Percentiles rank a stretch among this genome's conserved stretches.
Conservation (phyloP, 1,140 invertebrate genomes). For the Zaprionus davidi region DNA sequence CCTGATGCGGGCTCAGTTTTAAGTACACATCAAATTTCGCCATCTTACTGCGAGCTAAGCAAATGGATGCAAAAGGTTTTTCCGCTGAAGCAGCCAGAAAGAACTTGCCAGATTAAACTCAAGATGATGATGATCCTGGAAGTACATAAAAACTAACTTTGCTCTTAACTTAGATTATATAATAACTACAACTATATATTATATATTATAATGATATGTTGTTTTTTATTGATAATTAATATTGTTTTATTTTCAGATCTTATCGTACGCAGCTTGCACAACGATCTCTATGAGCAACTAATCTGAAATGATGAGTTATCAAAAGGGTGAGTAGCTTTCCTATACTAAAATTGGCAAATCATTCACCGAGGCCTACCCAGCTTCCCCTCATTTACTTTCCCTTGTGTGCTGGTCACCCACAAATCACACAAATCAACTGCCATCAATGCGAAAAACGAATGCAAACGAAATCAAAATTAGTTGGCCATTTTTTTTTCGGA, state of each 20-base stretch:
- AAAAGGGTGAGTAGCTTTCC: conserved; percentile 76
- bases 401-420: not conserved
- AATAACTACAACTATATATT: not conserved
- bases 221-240: not conserved
- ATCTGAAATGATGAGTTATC: conserved; percentile 80
- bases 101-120: conserved; percentile 26
- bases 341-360: conserved; percentile 14
- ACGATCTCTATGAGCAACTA: conserved; percentile 47
- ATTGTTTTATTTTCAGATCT: conserved; percentile 42
- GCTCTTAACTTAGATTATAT: not conserved
- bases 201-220: not conserved
- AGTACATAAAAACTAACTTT: not conserved
- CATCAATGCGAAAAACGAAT: conserved; percentile 30
- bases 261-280: conserved; percentile 17
- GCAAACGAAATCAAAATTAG: conserved; percentile 41
- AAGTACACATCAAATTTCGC: conserved; percentile 60
- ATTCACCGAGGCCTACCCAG: conserved; percentile 38
- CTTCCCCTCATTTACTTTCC: not conserved
- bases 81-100: conserved; percentile 42
- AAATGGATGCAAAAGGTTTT: conserved; percentile 68
- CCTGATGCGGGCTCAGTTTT: conserved; percentile 72
- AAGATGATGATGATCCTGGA: conserved; percentile 32
- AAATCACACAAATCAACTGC: conserved; percentile 52
- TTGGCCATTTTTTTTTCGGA: conserved; percentile 21
- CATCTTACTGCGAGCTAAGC: conserved; percentile 61